A percentile compares a stretch with the other conserved stretches of the same genome.
Conservation (phyloP, 2,113 vertebrate species). For the Pseudois nayaur region DNA sequence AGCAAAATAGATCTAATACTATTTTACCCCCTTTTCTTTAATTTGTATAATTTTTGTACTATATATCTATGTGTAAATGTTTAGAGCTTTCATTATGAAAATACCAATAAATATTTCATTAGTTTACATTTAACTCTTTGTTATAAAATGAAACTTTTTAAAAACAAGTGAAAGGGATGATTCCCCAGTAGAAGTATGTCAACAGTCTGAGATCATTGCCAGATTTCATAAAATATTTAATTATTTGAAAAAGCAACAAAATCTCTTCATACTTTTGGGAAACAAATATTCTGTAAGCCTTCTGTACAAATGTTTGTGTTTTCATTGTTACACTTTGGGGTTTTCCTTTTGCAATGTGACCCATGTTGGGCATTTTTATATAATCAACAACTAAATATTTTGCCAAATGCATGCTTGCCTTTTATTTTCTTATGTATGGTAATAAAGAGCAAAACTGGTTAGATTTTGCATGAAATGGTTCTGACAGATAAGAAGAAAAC, state of each 20-base stretch:
- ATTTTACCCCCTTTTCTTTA: constrained; percentile 81
- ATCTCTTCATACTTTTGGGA: constrained; percentile 73
- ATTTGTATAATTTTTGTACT: constrained; percentile 86
- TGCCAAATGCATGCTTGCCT: constrained; percentile 97
- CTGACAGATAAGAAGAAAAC: constrained; percentile 71
- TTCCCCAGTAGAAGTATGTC: constrained; percentile 77
- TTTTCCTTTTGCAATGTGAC: constrained; percentile 74
- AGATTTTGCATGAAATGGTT: constrained; percentile 87
- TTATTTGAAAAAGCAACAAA: constrained; percentile 78
- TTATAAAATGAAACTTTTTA: constrained; percentile 82
- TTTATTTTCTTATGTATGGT: constrained; percentile 84
- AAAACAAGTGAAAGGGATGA: constrained; percentile 76
- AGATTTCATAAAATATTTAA: constrained; percentile 78
- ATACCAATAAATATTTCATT: constrained; percentile 76
- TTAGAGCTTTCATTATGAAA: constrained; percentile 80
- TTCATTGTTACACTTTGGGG: constrained; percentile 71
- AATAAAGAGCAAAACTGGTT: constrained; percentile 78
- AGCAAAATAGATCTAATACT: constrained; percentile 80
- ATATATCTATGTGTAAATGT: constrained; percentile 83
- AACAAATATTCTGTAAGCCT: constrained; percentile 75
- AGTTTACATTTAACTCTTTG: constrained; percentile 84
- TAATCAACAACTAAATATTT: constrained; percentile 76
- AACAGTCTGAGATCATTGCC: constrained; percentile 70
- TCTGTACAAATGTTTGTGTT: constrained; percentile 78
- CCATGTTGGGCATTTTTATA: constrained; percentile 80